Conservation (phyloP, 2,113 vertebrate genomes). For the Pseudorhombus dupliciocellatus region DNA sequence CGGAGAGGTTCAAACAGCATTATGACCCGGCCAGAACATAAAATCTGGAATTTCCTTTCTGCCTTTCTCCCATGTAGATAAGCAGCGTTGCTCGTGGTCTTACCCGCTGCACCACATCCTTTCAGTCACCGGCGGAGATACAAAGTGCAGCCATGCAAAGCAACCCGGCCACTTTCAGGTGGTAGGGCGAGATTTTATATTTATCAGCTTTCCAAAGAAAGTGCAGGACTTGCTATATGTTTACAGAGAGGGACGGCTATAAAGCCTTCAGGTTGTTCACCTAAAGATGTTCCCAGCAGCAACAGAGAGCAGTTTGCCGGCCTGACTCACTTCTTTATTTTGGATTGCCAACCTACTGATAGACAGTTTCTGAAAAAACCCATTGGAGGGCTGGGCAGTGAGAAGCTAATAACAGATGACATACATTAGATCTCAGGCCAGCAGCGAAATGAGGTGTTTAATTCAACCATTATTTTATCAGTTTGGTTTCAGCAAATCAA, state of each 20-base stretch:
- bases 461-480: neutral
- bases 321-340: conserved; percentile 42
- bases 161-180: conserved; percentile 54
- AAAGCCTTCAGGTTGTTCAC: conserved; percentile 30
- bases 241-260: conserved; percentile 45
- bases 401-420: conserved; percentile 2
- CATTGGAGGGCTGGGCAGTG: neutral
- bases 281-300: conserved; percentile 46
- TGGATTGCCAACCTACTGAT: neutral
- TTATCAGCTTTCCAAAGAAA: conserved; percentile 73
- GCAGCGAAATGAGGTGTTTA: conserved; percentile 4
- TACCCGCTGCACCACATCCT: conserved; percentile 62
- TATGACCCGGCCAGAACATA: conserved; percentile 28
- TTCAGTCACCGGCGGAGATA: conserved; percentile 67
- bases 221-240: conserved; percentile 69
- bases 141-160: conserved; percentile 73
- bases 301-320: conserved; percentile 24
- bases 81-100: conserved; percentile 58
- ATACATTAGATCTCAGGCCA: conserved; percentile 10
- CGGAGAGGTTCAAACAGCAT: conserved; percentile 44
- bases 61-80: conserved; percentile 56
- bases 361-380: neutral
- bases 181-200: conserved; percentile 72
- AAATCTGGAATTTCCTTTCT: conserved; percentile 55
- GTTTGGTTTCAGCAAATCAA: conserved; percentile 10